These are phyloP conservation scores for Hystrix cristata DNA, from an alignment of 2,113 vertebrate genomes.

Conservation along the genomic window DNA sequence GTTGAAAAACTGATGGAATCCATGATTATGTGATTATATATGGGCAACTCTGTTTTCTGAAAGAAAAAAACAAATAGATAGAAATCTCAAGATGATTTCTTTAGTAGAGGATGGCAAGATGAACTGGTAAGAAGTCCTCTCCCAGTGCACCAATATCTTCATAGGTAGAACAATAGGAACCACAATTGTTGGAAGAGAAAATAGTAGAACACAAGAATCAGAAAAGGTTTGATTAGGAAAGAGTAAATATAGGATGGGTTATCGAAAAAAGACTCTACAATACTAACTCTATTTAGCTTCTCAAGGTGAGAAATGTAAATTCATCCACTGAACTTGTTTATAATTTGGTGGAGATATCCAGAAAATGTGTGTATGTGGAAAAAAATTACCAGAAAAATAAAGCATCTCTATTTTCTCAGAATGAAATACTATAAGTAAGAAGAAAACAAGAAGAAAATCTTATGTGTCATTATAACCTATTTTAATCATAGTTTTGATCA, in stretches of 20 bases:
- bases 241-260: neutral
- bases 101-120: neutral
- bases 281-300: neutral
- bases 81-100: neutral
- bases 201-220: neutral
- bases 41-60: neutral
- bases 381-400: constrained; percentile 19
- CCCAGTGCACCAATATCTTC: neutral
- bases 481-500: neutral
- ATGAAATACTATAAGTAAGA: neutral
- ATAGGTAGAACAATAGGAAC: neutral
- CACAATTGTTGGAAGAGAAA: neutral
- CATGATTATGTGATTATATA: neutral
- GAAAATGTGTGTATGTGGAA: neutral
- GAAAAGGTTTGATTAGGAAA: neutral
- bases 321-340: neutral
- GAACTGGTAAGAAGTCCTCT: neutral
- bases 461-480: neutral
- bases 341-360: constrained; percentile 4
- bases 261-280: neutral
- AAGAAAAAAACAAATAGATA: neutral
- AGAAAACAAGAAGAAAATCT: neutral
- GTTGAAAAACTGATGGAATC: neutral
- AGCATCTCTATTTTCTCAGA: neutral
- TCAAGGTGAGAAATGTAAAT: neutral